Percentiles rank a stretch among this genome's conserved stretches.
Conservation (phyloP, 2,888 invertebrate genomes). For the Folsomia manolachei region DNA sequence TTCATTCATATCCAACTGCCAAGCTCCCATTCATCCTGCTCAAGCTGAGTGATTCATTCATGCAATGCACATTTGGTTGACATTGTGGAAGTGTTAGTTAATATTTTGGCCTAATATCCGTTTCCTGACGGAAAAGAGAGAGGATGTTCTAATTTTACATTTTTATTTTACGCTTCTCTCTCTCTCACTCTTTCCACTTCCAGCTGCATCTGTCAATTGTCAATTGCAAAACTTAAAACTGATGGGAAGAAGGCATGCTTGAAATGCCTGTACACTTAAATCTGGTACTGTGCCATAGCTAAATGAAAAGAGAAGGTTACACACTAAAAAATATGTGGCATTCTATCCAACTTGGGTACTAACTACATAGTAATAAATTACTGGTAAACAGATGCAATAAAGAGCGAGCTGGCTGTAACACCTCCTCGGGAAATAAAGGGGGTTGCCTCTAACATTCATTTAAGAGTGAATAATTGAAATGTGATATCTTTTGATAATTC, state of each 20-base stretch:
- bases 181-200: neutral
- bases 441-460: too few relatives aligned
- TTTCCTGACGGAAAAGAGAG: neutral
- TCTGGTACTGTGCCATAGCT: neutral
- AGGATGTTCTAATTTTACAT: slow-evolving; percentile 9
- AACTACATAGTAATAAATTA: too few relatives aligned
- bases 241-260: neutral
- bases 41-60: neutral
- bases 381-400: neutral
- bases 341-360: neutral
- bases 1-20: neutral
- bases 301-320: neutral
- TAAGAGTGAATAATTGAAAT: too few relatives aligned
- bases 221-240: neutral
- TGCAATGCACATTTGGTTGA: neutral
- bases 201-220: neutral
- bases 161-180: too few relatives aligned
- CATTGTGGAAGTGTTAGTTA: neutral
- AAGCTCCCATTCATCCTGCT: neutral
- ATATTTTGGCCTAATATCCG: slow-evolving; percentile 8
- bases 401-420: too few relatives aligned
- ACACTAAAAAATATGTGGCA: neutral
- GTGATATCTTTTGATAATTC: too few relatives aligned
- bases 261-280: neutral
- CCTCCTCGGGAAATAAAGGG: too few relatives aligned